phyloP scores from a whole-genome alignment of 1,140 invertebrate genomes.

The Zaprionus tsacasi region DNA sequence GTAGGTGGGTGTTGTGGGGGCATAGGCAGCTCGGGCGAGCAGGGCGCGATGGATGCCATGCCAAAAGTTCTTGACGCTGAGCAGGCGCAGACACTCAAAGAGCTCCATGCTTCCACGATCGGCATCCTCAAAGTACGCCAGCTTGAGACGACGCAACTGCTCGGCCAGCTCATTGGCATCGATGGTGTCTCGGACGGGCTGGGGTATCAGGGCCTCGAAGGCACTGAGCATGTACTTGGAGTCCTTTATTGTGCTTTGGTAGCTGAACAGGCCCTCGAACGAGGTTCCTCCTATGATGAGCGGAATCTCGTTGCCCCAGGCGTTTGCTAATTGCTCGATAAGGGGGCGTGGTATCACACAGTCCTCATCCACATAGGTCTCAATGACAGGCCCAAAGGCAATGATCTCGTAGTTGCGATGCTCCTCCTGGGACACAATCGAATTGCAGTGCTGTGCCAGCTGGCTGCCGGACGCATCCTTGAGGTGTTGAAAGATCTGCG shows the following conservation, averaged over 20 bases:
- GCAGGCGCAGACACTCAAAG: conserved; percentile 52
- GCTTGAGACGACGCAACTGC: conserved; percentile 50
- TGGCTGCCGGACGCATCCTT: conserved; percentile 30
- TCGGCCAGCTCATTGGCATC: conserved; percentile 52
- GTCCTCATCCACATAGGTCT: conserved; percentile 70
- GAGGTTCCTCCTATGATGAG: conserved; percentile 83
- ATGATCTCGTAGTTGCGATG: conserved; percentile 57
- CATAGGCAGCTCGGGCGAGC: conserved; percentile 63
- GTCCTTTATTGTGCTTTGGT: conserved; percentile 50
- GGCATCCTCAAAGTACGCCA: conserved; percentile 59
- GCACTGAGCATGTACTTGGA: conserved; percentile 55
- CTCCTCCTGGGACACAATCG: conserved; percentile 60
- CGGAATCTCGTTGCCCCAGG: conserved; percentile 83
- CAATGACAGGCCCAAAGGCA: conserved; percentile 81
- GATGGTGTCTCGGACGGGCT: conserved; percentile 42
- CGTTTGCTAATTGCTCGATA: conserved; percentile 70
- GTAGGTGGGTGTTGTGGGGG: conserved; percentile 79
- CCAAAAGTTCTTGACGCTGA: conserved; percentile 80
- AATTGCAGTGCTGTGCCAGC: conserved; percentile 50
- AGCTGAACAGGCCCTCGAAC: conserved; percentile 80
- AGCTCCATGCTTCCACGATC: conserved; percentile 46
- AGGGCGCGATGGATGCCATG: conserved; percentile 80
- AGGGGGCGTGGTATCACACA: conserved; percentile 75
- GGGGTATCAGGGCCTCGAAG: conserved; percentile 54
- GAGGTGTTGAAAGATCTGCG: conserved; percentile 80